These are phyloP conservation scores for Patella depressa DNA, from an alignment of 2,888 invertebrate species.

Conservation along the genomic window DNA sequence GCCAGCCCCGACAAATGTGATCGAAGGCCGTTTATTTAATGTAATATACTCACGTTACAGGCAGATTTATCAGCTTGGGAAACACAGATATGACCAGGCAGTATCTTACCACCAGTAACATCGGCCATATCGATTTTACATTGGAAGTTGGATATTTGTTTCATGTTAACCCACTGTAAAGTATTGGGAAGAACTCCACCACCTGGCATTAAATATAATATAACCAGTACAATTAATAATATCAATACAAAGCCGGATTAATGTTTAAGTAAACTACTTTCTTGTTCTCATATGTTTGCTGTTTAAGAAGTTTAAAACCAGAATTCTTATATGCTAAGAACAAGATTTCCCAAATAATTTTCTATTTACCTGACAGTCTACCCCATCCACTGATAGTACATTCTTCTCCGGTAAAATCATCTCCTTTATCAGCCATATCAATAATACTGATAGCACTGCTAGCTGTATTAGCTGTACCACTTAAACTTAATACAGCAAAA, in stretches of 20 bases:
- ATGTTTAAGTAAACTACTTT: too few species aligned
- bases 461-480: conserved; percentile 21
- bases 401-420: conserved; percentile 15
- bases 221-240: too few species aligned
- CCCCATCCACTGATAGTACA: conserved; percentile 45
- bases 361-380: conserved; percentile 17
- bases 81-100: conserved; percentile 40
- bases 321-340: too few species aligned
- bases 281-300: too few species aligned
- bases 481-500: conserved; percentile 37
- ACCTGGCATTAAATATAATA: conserved; percentile 16
- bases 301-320: too few species aligned
- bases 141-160: conserved; percentile 31
- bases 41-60: conserved; percentile 36
- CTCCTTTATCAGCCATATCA: conserved; percentile 21
- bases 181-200: conserved; percentile 25
- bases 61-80: conserved; percentile 33
- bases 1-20: too few species aligned
- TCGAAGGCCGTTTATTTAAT: too few species aligned
- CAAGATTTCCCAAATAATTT: too few species aligned
- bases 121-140: conserved; percentile 31
- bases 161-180: conserved; percentile 39
- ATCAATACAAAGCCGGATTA: too few species aligned
- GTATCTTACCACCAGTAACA: conserved; percentile 28
- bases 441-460: conserved; percentile 26